Evolutionary conservation across 2,888 invertebrate genomes (phyloP), one percentile per base, ranked within the genome.

Genomic region (Cerastoderma edule): DNA sequence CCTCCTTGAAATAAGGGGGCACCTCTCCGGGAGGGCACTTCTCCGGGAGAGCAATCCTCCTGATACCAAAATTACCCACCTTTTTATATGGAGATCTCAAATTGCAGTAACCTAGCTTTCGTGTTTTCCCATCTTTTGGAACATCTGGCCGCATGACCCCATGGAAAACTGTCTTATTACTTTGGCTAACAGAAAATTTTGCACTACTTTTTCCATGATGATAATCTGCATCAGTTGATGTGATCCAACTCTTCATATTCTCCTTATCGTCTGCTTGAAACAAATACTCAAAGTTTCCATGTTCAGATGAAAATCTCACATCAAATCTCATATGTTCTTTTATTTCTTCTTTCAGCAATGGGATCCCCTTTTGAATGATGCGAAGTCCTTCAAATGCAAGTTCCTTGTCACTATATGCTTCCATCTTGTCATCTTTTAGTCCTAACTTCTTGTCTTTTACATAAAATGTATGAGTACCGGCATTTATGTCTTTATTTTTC

Each of bases 21-120:
- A n/a, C n/a, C n/a, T n/a, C n/a, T n/a, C n/a, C n/a, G n/a, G n/a
- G n/a, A n/a, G n/a, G n/a, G n/a, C n/a, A n/a, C n/a, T n/a, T n/a
- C n/a, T n/a, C n/a, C n/a, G n/a, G n/a, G n/a, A n/a, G n/a, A n/a
- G n/a, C n/a, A n/a, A n/a, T n/a, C n/a, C n/a, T n/a, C n/a, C n/a
- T n/a, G n/a, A n/a, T n/a, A n/a, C n/a, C n/a, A n/a, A n/a, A n/a
- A 22, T 24, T 22, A 50, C 65, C 48, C 83, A 92, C 92, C 80
- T 80, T 79, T n/a, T 88, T 90, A 87, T 95, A 94, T 53, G 95
- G 93, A 0, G 96, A 95, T 80, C 95, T 95, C 65, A 98, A 94
- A 87, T 96, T 96, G 84, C 96, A 97, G 92, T 96, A 98, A 0
- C 98, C 98, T 22, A 97, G 94, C 68, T 94, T 94, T 88, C 95